Percentiles rank a stretch among this genome's conserved stretches.
Evolutionary conservation across 2,797 vertebrate species (phyloP).

Genomic region (Necrosyrtes monachus): DNA sequence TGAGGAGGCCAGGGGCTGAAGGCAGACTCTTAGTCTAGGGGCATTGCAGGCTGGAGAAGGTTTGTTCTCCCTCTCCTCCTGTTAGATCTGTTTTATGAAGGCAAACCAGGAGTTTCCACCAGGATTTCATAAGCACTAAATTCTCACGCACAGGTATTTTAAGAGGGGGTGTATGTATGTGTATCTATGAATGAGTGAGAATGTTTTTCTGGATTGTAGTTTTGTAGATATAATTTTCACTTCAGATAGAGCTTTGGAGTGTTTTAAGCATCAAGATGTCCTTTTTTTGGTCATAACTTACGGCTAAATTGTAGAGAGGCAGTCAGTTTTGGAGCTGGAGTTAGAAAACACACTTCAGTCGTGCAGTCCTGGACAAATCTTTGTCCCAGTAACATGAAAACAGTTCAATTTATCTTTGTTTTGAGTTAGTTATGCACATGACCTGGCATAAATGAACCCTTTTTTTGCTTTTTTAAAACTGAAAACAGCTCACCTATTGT

Average conservation of each 20-base stretch:
- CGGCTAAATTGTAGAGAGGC: neutral
- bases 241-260: neutral
- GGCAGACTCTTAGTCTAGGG: neutral
- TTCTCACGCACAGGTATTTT: neutral
- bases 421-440: neutral
- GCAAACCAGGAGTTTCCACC: neutral
- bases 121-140: neutral
- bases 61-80: neutral
- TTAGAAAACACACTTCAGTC: neutral
- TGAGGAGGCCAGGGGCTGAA: neutral
- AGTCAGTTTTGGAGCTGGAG: neutral
- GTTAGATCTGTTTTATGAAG: neutral
- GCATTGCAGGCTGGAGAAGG: neutral
- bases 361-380: neutral
- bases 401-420: neutral
- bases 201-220: neutral
- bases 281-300: neutral
- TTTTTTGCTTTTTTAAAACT: neutral
- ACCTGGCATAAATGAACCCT: neutral
- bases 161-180: neutral
- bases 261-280: neutral
- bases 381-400: neutral
- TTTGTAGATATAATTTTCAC: neutral
- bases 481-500: neutral
- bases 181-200: neutral